Evolutionary conservation across 2,113 vertebrate genomes (phyloP).

Genomic region (Apistogramma diplotaenia): DNA sequence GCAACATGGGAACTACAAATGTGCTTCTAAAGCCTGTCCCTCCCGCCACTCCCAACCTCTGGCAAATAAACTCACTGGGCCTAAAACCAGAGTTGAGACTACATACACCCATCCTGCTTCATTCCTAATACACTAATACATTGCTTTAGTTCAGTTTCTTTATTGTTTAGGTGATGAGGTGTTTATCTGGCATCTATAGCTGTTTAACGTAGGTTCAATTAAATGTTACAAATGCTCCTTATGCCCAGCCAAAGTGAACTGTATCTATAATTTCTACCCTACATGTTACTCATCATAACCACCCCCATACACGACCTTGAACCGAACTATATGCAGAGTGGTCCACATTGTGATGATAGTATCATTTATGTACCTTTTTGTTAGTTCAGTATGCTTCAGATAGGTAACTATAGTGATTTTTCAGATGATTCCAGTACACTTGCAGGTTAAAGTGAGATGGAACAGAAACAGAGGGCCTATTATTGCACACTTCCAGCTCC

Average conservation of each 20-base stretch:
- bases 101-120: slow-evolving; percentile 1
- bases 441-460: slow-evolving; percentile 4
- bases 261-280: background rate
- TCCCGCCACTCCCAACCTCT: background rate
- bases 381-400: background rate
- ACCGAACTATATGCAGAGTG: background rate
- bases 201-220: background rate
- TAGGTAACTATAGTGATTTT: background rate
- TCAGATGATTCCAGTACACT: background rate
- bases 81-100: background rate
- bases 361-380: background rate
- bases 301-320: background rate
- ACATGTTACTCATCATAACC: background rate
- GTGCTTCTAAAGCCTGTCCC: background rate
- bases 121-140: background rate
- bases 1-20: background rate
- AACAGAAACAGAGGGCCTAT: background rate
- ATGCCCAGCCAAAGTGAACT: slow-evolving; percentile 5
- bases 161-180: background rate
- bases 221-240: slow-evolving; percentile 9
- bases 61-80: background rate
- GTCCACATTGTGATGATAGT: background rate
- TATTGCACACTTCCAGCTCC: background rate
- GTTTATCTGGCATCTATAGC: background rate
- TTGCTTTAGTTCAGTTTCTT: background rate